Conservation (phyloP, 2,888 invertebrate species). For the Nephrotoma flavescens region DNA sequence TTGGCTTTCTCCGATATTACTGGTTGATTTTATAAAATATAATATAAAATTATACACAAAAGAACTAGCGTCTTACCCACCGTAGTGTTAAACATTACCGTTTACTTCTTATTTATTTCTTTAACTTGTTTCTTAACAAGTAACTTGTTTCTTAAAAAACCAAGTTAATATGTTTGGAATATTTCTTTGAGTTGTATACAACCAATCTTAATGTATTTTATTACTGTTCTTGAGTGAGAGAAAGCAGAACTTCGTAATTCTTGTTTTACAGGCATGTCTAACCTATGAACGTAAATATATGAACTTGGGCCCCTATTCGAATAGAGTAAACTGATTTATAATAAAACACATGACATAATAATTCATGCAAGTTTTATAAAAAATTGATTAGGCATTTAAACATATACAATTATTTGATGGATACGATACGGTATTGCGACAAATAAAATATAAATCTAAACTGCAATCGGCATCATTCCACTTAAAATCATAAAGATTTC, state of each 20-base stretch:
- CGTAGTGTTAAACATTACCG: background rate
- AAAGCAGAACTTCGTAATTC: background rate
- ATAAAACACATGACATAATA: no score
- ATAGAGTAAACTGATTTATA: no score
- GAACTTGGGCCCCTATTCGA: no score
- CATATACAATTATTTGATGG: background rate
- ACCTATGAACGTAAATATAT: background rate
- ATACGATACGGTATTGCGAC: background rate
- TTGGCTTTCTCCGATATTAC: no score
- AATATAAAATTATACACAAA: no score
- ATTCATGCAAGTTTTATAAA: no score
- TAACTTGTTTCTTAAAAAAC: no score
- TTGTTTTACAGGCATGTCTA: background rate
- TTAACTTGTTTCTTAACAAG: no score
- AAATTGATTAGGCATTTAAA: background rate
- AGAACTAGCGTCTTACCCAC: no score
- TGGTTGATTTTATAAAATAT: no score
- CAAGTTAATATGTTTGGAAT: background rate
- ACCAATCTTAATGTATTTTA: background rate
- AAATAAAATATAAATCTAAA: background rate
- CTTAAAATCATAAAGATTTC: background rate
- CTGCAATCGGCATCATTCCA: background rate
- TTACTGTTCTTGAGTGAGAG: background rate
- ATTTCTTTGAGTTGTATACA: background rate
- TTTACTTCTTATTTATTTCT: no score